phyloP scores from a whole-genome alignment of 2,797 vertebrate genomes.

The Hybognathus amarus region DNA sequence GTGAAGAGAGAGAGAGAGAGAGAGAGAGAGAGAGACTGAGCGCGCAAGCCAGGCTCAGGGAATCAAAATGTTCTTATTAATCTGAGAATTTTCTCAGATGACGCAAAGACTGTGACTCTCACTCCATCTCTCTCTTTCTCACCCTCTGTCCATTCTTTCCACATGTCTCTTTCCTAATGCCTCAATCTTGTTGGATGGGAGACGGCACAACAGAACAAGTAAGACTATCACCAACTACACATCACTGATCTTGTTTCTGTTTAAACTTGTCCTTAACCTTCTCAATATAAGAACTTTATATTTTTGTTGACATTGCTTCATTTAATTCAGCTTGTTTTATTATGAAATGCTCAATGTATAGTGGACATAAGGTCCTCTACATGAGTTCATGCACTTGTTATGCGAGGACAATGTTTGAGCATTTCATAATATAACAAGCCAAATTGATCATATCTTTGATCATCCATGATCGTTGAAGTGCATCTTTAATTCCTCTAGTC shows the following conservation, averaged over 20 bases:
- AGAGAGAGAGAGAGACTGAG: slow-evolving; percentile 37
- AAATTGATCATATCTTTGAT: neutral
- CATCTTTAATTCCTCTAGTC: neutral
- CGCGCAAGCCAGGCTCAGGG: slow-evolving; percentile 54
- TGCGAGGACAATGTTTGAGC: neutral
- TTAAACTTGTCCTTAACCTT: neutral
- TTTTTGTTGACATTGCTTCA: neutral
- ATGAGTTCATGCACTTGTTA: neutral
- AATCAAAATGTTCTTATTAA: slow-evolving; percentile 77
- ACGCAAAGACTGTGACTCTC: slow-evolving; percentile 74
- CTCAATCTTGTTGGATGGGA: slow-evolving; percentile 69
- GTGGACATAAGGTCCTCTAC: neutral
- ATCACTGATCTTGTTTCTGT: neutral
- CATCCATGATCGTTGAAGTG: neutral
- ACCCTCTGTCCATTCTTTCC: slow-evolving; percentile 19
- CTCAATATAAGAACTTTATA: neutral
- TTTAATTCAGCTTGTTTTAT: neutral
- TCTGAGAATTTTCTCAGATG: slow-evolving; percentile 81
- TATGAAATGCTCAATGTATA: neutral
- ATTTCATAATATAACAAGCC: neutral
- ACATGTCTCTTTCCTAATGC: slow-evolving; percentile 68
- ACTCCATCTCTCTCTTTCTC: slow-evolving; percentile 46
- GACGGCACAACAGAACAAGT: slow-evolving; percentile 73
- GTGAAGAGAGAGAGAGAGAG: slow-evolving; percentile 24
- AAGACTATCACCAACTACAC: slow-evolving; percentile 49